Evolutionary conservation across 2,797 vertebrate species (phyloP), one percentile per base, ranked within the genome.

Genomic region (Podarcis lilfordi): DNA sequence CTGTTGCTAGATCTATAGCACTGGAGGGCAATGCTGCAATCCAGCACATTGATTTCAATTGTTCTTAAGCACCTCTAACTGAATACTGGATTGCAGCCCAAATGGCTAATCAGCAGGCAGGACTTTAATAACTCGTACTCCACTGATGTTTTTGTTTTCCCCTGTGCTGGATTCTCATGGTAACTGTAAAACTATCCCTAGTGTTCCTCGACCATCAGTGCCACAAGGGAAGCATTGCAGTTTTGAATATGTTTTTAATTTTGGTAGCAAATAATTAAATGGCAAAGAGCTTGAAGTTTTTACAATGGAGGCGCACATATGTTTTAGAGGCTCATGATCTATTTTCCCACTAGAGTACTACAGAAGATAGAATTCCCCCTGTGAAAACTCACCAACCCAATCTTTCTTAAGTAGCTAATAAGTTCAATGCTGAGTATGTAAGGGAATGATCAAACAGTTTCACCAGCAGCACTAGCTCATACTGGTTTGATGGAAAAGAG

Each of bases 311-410:
- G n/a, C 55, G 80, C 78, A 89, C 55, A 61, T 81, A 76, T 80
- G 32, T 89, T 85, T 68, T 80, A 89, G 78, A 89, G 61, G 59
- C 27, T 68, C 27, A 25, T 86, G 32, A 89, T 86, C 88, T 69
- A 76, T 85, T 85, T 89, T 86, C 71, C 72, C 88, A 89, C 77
- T 59, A 89, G 71, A 89, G 71, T 82, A 89, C 78, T 86, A 86
- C 45, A 75, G 78, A 81, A 89, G 78, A 85, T 80, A 68, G 79
- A 85, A 43, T 86, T 77, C 61, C 71, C 61, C 59, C 79, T 68
- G 78, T 76, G 84, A 89, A 75, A 81, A 66, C 69, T 78, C 61
- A 80, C 83, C 68, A 66, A 35, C 40, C 77, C 68, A 85, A 75
- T 85, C 78, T 71, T 81, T 81, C 78, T 81, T 75, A 89, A 85